Conservation (phyloP, 1,140 invertebrate genomes). For the Asbolus verrucosus region DNA sequence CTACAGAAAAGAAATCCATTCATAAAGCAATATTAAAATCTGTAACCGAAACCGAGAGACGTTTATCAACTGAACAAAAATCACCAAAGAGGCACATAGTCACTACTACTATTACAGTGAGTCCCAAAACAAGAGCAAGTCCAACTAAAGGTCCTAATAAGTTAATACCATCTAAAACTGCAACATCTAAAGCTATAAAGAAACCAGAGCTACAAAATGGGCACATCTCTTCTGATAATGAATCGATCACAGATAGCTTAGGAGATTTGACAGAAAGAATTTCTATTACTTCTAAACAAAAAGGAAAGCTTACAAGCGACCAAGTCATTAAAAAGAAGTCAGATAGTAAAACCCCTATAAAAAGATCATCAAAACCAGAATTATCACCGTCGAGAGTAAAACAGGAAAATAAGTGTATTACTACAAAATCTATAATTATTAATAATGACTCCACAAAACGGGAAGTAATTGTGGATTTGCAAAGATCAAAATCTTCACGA, state of each 20-base stretch:
- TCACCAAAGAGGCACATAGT: slow-evolving; percentile 54
- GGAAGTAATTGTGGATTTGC: slow-evolving; percentile 72
- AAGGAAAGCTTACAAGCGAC: slow-evolving; percentile 67
- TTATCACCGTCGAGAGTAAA: slow-evolving; percentile 38
- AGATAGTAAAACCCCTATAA: slow-evolving; percentile 35
- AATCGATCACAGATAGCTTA: slow-evolving; percentile 58
- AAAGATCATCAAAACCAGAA: slow-evolving; percentile 42
- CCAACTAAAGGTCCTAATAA: slow-evolving; percentile 31
- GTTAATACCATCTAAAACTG: slow-evolving; percentile 55
- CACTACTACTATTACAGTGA: slow-evolving; percentile 56
- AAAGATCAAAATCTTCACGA: slow-evolving; percentile 77
- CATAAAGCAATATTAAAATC: slow-evolving; percentile 27
- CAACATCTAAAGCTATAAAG: slow-evolving; percentile 61
- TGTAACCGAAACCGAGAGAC: slow-evolving; percentile 14
- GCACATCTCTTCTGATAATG: slow-evolving; percentile 49
- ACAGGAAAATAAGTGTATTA: slow-evolving; percentile 56
- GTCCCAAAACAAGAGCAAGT: slow-evolving; percentile 39
- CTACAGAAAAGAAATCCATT: not conserved
- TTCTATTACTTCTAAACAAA: slow-evolving; percentile 62
- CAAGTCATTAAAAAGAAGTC: slow-evolving; percentile 67
- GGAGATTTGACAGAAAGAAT: slow-evolving; percentile 59
- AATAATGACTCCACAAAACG: slow-evolving; percentile 58
- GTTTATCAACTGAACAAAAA: slow-evolving; percentile 33
- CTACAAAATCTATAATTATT: slow-evolving; percentile 63
- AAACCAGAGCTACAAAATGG: slow-evolving; percentile 62